phyloP scores from a whole-genome alignment of 2,797 vertebrate species.

The Phrynocephalus vlangalii region DNA sequence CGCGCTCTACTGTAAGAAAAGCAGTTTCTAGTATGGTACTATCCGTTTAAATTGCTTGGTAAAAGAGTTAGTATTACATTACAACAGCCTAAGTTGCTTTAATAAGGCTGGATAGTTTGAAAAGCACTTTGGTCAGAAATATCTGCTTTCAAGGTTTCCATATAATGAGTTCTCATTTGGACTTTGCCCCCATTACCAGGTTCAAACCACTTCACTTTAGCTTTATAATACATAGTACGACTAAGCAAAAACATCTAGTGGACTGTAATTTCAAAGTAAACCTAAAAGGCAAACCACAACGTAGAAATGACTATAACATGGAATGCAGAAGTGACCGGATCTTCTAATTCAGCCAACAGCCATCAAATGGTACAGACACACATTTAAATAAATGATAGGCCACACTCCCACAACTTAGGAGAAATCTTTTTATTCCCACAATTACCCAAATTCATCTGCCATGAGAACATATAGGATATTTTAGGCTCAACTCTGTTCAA shows the following conservation, averaged over 20 bases:
- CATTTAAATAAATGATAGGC: constrained; percentile 23
- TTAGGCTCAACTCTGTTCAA: background rate
- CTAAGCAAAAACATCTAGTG: constrained; percentile 28
- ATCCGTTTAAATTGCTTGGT: constrained; percentile 13
- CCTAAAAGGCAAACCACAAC: constrained; percentile 31
- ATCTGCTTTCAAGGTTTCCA: constrained; percentile 16
- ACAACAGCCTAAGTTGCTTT: background rate
- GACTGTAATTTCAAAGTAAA: constrained; percentile 23
- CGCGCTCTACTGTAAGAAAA: background rate
- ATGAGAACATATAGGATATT: background rate
- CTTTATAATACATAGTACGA: background rate
- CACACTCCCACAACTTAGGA: background rate
- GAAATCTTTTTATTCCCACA: constrained; percentile 16
- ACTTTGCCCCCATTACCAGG: background rate
- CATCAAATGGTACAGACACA: constrained; percentile 27
- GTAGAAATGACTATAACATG: constrained; percentile 30
- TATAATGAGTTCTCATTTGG: background rate
- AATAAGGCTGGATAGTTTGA: constrained; percentile 7
- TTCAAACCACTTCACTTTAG: constrained; percentile 1
- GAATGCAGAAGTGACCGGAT: constrained; percentile 21
- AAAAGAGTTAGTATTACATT: background rate
- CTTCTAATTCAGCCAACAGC: constrained; percentile 10
- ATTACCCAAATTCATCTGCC: constrained; percentile 22
- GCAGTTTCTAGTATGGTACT: background rate
- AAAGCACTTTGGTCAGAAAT: constrained; percentile 20